Base-by-base conservation (phyloP, 2,888 invertebrate genomes). In the Camponotus fellah region DNA sequence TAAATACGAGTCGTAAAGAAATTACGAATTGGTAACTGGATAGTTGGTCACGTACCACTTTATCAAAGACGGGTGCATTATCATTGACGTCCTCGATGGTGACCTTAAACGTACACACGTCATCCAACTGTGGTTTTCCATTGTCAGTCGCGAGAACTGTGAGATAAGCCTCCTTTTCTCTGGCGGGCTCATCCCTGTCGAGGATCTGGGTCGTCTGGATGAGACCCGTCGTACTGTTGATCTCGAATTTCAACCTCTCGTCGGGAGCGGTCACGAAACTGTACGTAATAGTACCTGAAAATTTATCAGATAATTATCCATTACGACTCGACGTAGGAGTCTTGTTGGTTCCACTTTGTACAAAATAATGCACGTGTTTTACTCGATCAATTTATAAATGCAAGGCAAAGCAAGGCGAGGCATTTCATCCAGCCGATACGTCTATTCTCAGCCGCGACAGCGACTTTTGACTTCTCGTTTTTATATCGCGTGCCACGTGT, bases 101-200 rank as follows among this genome's bases (percentile, higher is more conserved):
- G 80, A 99, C 98, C 95, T 97, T 98, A 94, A 99, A 98, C 6
- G 98, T 98, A 95, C 99, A 99, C 80, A 98, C 98, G 92, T 99
- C 99, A 91, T 98, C 98, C 76, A 99, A 95, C 69, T 97, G 97
- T 0, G 99, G 98, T 89, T 97, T 96, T 0, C 99, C 99, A 94
- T 99, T 98, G 95, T 99, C 99, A 83, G 97, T 98, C 0, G 98
- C 99, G 94, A 98, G 97, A 9, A 99, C 98, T 49, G 98, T 98
- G 72, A 98, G 96, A 92, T 98, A 98, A 85, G 96, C 96, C 95
- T 97, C 98, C 95, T 97, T 98, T 95, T 97, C 97, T 92, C 97
- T 96, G 64, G 96, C 96, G 9, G 99, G 99, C 93, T 98, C 98
- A 94, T 99, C 99, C 89, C 99, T 97, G 95, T 99, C 98, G 95